phyloP scores from a whole-genome alignment of 2,113 vertebrate genomes.

The Lanius ludovicianus region DNA sequence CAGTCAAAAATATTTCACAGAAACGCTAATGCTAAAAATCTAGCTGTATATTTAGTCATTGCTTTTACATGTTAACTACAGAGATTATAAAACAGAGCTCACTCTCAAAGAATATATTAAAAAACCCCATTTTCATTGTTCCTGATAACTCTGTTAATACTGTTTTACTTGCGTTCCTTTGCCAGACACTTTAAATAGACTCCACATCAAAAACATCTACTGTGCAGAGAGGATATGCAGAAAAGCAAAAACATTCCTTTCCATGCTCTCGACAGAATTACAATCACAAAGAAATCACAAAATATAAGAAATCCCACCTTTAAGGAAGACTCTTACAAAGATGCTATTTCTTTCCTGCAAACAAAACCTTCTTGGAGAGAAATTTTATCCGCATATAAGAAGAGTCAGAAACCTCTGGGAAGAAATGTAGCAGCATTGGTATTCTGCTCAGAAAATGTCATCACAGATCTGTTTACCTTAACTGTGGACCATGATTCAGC shows the following conservation, averaged over 20 bases:
- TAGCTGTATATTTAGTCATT: not conserved
- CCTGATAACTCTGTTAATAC: not conserved
- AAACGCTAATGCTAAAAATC: not conserved
- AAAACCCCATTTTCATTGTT: not conserved
- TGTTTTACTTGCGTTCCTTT: not conserved
- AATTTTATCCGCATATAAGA: conserved; percentile 61
- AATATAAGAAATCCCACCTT: conserved; percentile 68
- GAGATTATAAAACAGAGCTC: conserved; percentile 3
- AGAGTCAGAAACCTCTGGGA: conserved; percentile 74
- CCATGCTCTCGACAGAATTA: not conserved
- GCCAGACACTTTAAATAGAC: conserved; percentile 21
- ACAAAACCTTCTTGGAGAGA: conserved; percentile 57
- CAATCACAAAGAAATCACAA: not conserved
- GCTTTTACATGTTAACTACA: not conserved
- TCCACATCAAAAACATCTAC: not conserved
- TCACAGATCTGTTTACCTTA: conserved; percentile 83
- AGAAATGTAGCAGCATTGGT: conserved; percentile 73
- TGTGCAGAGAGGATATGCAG: not conserved
- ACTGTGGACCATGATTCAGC: conserved; percentile 81
- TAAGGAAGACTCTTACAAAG: conserved; percentile 53
- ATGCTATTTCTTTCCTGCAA: conserved; percentile 13
- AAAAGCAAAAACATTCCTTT: conserved; percentile 22
- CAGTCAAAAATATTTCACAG: conserved; percentile 23
- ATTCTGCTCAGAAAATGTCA: conserved; percentile 82
- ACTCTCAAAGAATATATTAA: not conserved